phyloP scores from a whole-genome alignment of 1,140 invertebrate genomes.

The Eufriesea mexicana region DNA sequence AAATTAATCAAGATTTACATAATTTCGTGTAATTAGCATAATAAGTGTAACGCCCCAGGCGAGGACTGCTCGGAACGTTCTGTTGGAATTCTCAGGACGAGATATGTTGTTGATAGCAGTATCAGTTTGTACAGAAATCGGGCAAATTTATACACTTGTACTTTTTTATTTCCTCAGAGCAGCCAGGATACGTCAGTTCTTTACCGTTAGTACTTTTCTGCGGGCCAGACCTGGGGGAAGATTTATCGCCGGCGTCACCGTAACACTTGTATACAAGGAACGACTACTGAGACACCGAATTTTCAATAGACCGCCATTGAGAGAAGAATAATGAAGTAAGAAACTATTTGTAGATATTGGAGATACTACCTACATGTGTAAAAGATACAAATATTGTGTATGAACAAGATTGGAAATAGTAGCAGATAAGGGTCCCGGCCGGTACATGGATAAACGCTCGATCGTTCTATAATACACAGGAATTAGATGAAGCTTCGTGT shows the following conservation, averaged over 20 bases:
- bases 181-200: slow-evolving; percentile 12
- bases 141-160: slow-evolving; percentile 15
- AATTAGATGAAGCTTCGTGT: background rate
- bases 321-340: background rate
- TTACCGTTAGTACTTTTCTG: slow-evolving; percentile 43
- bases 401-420: background rate
- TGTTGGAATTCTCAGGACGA: background rate
- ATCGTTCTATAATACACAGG: background rate
- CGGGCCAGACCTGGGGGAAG: background rate
- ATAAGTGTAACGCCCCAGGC: background rate
- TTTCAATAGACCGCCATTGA: background rate
- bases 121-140: background rate
- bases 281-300: background rate
- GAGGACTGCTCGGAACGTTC: background rate
- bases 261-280: slow-evolving; percentile 31
- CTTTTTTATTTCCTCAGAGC: slow-evolving; percentile 17
- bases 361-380: slow-evolving; percentile 27
- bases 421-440: background rate
- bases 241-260: slow-evolving; percentile 7
- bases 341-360: background rate
- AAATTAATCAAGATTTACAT: background rate
- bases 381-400: background rate
- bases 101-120: slow-evolving; percentile 18
- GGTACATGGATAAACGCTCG: background rate
- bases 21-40: slow-evolving; percentile 15